Conservation (phyloP, 2,888 invertebrate genomes). For the Amphipyra tragopoginis region DNA sequence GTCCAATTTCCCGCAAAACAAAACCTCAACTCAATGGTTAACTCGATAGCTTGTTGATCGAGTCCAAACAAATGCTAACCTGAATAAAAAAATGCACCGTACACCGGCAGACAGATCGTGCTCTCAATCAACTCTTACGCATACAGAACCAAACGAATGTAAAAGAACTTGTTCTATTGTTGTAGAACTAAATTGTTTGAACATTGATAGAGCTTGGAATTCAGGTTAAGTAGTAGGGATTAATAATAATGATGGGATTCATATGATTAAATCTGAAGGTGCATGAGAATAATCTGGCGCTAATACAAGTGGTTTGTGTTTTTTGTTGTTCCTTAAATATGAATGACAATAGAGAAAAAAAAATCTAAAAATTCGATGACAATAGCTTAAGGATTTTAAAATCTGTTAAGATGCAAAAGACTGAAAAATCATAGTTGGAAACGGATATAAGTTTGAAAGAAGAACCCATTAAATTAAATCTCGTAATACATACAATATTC, state of each 20-base stretch:
- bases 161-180: slow-evolving; percentile 19
- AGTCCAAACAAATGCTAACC: slow-evolving; percentile 39
- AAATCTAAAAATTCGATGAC: too few species aligned
- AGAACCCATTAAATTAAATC: slow-evolving; percentile 20
- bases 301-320: too few species aligned
- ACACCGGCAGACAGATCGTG: slow-evolving; percentile 21
- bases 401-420: neutral
- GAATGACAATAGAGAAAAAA: too few species aligned
- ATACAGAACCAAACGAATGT: slow-evolving; percentile 22
- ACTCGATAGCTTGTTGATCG: slow-evolving; percentile 48
- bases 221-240: too few species aligned
- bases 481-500: slow-evolving; percentile 37
- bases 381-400: too few species aligned
- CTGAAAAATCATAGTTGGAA: neutral
- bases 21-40: slow-evolving; percentile 39
- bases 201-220: too few species aligned
- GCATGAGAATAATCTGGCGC: too few species aligned
- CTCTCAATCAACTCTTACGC: slow-evolving; percentile 44
- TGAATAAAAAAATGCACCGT: slow-evolving; percentile 32
- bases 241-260: too few species aligned
- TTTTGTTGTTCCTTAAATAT: too few species aligned
- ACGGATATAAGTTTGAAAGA: neutral
- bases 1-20: slow-evolving; percentile 33
- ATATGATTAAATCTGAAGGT: too few species aligned
- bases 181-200: slow-evolving; percentile 7